A percentile compares a stretch with the other conserved stretches of the same genome.
Conservation (phyloP, 2,888 invertebrate species). For the Taenaris catops region DNA sequence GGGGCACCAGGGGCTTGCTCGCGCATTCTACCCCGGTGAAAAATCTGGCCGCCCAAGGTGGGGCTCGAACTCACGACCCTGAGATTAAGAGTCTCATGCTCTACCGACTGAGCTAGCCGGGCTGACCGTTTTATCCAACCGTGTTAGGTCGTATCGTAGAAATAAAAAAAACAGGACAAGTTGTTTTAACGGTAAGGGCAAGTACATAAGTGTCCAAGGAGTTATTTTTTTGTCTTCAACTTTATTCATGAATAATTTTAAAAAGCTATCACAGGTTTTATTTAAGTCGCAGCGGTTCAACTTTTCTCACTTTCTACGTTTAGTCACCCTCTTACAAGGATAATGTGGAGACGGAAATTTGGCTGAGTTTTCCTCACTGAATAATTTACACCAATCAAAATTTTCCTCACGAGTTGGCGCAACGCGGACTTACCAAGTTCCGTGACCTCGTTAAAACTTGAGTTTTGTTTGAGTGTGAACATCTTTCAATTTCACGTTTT, state of each 20-base stretch:
- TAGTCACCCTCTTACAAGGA: conserved; percentile 10
- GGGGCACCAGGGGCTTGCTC: too few species aligned
- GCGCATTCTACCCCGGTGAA: too few species aligned
- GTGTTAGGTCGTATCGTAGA: too few species aligned
- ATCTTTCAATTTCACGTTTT: conserved; percentile 7
- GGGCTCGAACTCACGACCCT: conserved; percentile 83
- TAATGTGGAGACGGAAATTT: conserved; percentile 5
- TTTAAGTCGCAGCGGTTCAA: conserved; percentile 1
- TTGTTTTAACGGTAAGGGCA: too few species aligned
- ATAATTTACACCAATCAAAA: conserved; percentile 14
- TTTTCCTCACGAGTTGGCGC: conserved; percentile 14
- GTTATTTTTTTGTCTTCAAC: too few species aligned
- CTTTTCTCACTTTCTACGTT: conserved; percentile 7
- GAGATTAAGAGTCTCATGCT: conserved; percentile 83
- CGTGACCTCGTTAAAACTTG: conserved; percentile 14
- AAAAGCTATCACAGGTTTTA: conserved; percentile 4
- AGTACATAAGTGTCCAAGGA: too few species aligned
- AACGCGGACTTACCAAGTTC: conserved; percentile 10
- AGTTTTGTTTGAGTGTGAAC: conserved; percentile 8
- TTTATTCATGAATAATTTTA: background rate
- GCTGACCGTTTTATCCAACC: too few species aligned
- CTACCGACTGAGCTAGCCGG: conserved; percentile 80
- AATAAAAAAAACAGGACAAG: too few species aligned
- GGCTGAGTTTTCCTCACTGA: conserved; percentile 10
- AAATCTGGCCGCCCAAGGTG: conserved; percentile 82